Base-by-base conservation (phyloP, 2,113 vertebrate genomes). In the Saguinus midas region DNA sequence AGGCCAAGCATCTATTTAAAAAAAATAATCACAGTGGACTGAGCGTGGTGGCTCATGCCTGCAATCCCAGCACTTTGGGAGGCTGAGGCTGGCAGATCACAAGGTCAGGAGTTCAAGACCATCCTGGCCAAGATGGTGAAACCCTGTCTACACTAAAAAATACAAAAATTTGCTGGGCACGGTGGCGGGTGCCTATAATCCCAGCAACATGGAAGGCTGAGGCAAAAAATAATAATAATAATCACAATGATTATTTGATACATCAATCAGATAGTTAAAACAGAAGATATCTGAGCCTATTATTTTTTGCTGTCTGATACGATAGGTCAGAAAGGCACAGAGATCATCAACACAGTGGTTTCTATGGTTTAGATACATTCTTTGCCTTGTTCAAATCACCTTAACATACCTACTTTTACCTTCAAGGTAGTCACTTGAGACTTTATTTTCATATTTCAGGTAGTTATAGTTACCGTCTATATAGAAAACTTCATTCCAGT, bases 371-470 rank as follows among this genome's bases (percentile, higher is more conserved):
- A 52, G 4, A 23, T 57, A 20, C 13, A 40, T 32, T 75, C 64
- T 79, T 66, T 61, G 25, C 20, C 79, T 91, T 85, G 79, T 94
- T 78, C 43, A 87, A 20, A 61, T 89, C 58, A 58, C 40, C 43
- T 35, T 92, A 37, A 50, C 8, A n/a, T 68, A 68, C 35, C 43
- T 21, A 72, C 81, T 81, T 94, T 95, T 55, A 85, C 13, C 50
- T 58, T 87, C 55, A 91, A 20, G 5, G 37, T 9, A 75, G 12
- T 87, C 73, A 75, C 61, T 88, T 86, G 13, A 40, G 11, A 72
- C 43, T 55, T 90, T 58, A 72, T 81, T 72, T 95, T 95, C 91
- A 23, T n/a, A 61, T 75, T 89, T 57, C n/a, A 80, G 10, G 89
- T 88, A 80, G 23, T 85, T 52, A 21, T 11, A 91, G 40, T 80